Percentiles rank a stretch among this genome's conserved stretches.
Evolutionary conservation across 2,797 vertebrate species (phyloP).

Genomic region (Poeciliopsis paucimaculata): DNA sequence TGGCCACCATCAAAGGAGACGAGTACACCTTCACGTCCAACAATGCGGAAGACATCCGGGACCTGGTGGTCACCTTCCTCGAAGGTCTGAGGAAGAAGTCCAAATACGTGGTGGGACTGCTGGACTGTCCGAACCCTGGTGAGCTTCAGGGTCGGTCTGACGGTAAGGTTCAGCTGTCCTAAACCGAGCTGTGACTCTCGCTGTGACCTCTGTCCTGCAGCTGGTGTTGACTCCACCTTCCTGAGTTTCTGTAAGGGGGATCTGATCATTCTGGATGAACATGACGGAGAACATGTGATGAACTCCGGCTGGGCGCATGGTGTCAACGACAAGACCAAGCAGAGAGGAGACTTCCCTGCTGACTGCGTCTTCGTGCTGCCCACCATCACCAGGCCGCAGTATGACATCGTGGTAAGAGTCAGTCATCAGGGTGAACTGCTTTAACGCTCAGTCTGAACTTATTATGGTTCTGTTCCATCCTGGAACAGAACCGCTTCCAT

Average conservation of each 20-base stretch:
- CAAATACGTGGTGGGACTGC: constrained; percentile 92
- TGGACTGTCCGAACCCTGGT: constrained; percentile 92
- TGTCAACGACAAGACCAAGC: constrained; percentile 90
- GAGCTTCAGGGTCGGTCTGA: constrained; percentile 37
- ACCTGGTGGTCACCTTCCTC: constrained; percentile 92
- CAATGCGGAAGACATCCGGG: constrained; percentile 94
- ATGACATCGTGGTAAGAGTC: constrained; percentile 89
- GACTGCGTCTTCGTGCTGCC: constrained; percentile 94
- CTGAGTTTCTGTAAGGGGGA: constrained; percentile 94
- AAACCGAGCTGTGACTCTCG: rapidly evolving
- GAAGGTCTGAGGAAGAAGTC: constrained; percentile 93
- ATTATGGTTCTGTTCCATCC: no score
- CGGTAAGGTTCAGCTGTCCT: rapidly evolving
- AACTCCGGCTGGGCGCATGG: constrained; percentile 94
- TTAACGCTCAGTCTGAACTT: no score
- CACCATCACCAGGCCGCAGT: constrained; percentile 86
- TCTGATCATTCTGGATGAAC: constrained; percentile 92
- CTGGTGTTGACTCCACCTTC: constrained; percentile 87
- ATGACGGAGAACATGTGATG: constrained; percentile 89
- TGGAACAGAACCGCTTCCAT: no score
- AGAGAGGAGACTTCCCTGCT: constrained; percentile 92
- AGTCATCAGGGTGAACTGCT: no score
- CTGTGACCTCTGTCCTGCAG: constrained; percentile 54
- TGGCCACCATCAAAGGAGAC: constrained; percentile 95
- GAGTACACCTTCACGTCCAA: constrained; percentile 98